These are phyloP conservation scores for Plodia interpunctella DNA, from an alignment of 1,140 invertebrate species.

Conservation along the genomic window DNA sequence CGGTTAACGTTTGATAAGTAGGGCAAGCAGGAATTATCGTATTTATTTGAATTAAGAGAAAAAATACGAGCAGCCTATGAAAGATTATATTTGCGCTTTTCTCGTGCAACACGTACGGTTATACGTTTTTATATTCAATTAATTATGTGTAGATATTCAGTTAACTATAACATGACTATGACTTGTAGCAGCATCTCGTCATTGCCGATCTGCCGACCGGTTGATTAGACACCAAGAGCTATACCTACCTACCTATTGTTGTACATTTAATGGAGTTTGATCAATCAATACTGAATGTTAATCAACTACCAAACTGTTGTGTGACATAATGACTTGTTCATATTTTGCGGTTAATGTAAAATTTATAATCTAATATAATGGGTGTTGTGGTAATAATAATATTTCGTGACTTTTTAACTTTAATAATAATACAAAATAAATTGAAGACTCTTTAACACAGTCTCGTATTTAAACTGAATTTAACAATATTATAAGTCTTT, in stretches of 20 bases:
- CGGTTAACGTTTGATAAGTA: too few relatives aligned
- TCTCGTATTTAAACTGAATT: too few relatives aligned
- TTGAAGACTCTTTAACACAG: too few relatives aligned
- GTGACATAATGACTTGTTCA: not conserved
- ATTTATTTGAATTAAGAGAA: too few relatives aligned
- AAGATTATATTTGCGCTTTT: too few relatives aligned
- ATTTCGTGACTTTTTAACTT: too few relatives aligned
- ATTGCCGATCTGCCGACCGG: not conserved
- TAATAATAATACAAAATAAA: too few relatives aligned
- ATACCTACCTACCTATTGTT: too few relatives aligned
- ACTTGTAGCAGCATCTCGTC: not conserved
- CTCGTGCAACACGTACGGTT: not conserved
- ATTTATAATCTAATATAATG: not conserved
- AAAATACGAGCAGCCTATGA: too few relatives aligned
- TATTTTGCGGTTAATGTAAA: not conserved
- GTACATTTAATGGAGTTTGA: slow-evolving; percentile 16
- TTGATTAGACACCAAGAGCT: slow-evolving; percentile 10
- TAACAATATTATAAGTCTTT: too few relatives aligned
- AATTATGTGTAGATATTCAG: not conserved
- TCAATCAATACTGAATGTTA: slow-evolving; percentile 14
- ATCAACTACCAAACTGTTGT: slow-evolving; percentile 12
- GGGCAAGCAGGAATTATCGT: too few relatives aligned
- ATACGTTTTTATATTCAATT: not conserved
- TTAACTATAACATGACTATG: not conserved
- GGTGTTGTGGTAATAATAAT: not conserved